These are phyloP conservation scores for Drosophila mauritiana DNA, from an alignment of 1,140 invertebrate genomes.

Conservation along the genomic window DNA sequence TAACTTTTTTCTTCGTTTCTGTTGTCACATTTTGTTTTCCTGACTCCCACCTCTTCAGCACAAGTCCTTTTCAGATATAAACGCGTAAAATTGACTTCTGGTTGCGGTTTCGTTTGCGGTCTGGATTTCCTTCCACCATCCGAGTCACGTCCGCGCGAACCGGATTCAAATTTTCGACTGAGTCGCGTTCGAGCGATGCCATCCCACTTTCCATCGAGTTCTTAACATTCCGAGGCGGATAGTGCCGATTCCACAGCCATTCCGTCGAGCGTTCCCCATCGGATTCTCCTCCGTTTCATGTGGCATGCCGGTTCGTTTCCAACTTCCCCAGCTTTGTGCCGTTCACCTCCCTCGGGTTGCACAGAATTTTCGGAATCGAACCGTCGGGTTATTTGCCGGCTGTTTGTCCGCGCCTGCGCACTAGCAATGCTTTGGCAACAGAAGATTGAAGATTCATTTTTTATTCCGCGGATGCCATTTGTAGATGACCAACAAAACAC, in stretches of 20 bases:
- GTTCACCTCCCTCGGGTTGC: conserved; percentile 5
- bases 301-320: conserved; percentile 11
- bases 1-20: conserved; percentile 25
- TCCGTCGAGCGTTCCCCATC: conserved; percentile 18
- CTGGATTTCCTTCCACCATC: conserved; percentile 21
- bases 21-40: conserved; percentile 3
- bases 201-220: conserved; percentile 28
- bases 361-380: conserved; percentile 6
- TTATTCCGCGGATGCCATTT: conserved; percentile 48
- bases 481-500: conserved; percentile 50
- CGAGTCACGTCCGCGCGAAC: conserved; percentile 67
- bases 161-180: conserved; percentile 79
- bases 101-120: conserved; percentile 22
- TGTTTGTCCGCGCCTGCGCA: conserved; percentile 62
- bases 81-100: conserved; percentile 54
- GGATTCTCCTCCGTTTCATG: conserved; percentile 36
- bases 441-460: conserved; percentile 56
- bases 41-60: background rate
- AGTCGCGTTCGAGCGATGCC: conserved; percentile 44
- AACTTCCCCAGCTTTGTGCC: conserved; percentile 23
- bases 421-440: background rate
- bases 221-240: conserved; percentile 8
- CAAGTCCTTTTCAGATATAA: conserved; percentile 22
- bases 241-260: conserved; percentile 5
- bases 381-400: conserved; percentile 26